These are phyloP conservation scores for Aleiodes alternator DNA, from an alignment of 2,888 invertebrate genomes.

Conservation along the genomic window DNA sequence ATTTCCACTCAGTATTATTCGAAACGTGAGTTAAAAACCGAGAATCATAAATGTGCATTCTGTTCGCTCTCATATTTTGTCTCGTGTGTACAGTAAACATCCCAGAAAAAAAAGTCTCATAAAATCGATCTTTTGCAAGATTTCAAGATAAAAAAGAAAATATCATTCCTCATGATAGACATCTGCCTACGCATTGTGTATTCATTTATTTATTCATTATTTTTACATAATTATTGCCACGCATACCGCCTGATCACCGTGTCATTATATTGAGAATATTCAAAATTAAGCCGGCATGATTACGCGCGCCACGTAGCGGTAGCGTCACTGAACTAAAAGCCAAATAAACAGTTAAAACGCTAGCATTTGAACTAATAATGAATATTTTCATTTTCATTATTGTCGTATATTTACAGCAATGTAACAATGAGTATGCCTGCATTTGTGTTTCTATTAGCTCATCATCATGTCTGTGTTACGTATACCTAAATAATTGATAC, in stretches of 20 bases:
- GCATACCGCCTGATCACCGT: constrained; percentile 70
- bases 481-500: constrained; percentile 30
- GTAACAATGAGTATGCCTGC: constrained; percentile 5
- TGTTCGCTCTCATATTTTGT: constrained; percentile 5
- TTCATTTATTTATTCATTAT: constrained; percentile 34
- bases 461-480: neutral
- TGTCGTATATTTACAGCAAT: constrained; percentile 21
- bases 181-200: constrained; percentile 23
- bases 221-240: constrained; percentile 51
- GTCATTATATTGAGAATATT: constrained; percentile 18
- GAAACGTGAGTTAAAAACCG: constrained; percentile 23
- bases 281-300: neutral
- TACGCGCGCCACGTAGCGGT: neutral
- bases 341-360: neutral
- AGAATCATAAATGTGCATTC: constrained; percentile 30
- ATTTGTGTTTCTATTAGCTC: constrained; percentile 24
- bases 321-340: constrained; percentile 6
- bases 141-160: neutral
- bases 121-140: neutral
- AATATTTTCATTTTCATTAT: constrained; percentile 33
- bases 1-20: constrained; percentile 21
- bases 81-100: constrained; percentile 24
- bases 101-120: constrained; percentile 9
- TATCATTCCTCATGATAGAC: constrained; percentile 10
- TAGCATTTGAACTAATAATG: no score